Evolutionary conservation across 2,888 invertebrate species (phyloP).

Genomic region (Campoplex capitator): DNA sequence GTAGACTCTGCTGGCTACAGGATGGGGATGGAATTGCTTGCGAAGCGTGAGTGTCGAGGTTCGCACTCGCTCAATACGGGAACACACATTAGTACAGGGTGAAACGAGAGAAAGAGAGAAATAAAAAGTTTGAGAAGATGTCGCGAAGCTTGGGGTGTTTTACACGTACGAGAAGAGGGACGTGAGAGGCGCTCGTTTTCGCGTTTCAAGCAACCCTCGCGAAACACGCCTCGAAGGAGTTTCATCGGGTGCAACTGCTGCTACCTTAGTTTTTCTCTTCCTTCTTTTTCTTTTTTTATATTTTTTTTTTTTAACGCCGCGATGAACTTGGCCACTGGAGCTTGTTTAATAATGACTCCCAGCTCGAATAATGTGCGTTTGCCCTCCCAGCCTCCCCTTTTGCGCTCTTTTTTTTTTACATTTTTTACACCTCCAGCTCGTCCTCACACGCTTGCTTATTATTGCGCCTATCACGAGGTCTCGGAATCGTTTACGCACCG

Average conservation of each 20-base stretch:
- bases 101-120: background rate
- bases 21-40: constrained; percentile 35
- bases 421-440: constrained; percentile 47
- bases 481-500: constrained; percentile 31
- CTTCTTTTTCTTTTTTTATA: constrained; percentile 18
- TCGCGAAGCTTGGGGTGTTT: constrained; percentile 28
- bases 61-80: constrained; percentile 75
- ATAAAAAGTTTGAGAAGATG: constrained; percentile 45
- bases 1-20: background rate
- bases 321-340: constrained; percentile 58
- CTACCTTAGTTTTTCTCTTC: background rate
- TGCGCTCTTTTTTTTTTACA: background rate
- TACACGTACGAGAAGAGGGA: constrained; percentile 14
- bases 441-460: constrained; percentile 57
- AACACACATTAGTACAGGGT: constrained; percentile 9
- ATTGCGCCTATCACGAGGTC: constrained; percentile 55
- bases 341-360: constrained; percentile 64
- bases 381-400: background rate
- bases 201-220: constrained; percentile 52
- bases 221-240: constrained; percentile 62
- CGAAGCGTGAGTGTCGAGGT: constrained; percentile 79
- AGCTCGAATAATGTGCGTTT: constrained; percentile 56
- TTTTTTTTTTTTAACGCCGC: constrained; percentile 39
- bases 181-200: constrained; percentile 57
- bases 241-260: constrained; percentile 20